Conservation (phyloP, 2,888 invertebrate genomes). For the Masnerella sp. region DNA sequence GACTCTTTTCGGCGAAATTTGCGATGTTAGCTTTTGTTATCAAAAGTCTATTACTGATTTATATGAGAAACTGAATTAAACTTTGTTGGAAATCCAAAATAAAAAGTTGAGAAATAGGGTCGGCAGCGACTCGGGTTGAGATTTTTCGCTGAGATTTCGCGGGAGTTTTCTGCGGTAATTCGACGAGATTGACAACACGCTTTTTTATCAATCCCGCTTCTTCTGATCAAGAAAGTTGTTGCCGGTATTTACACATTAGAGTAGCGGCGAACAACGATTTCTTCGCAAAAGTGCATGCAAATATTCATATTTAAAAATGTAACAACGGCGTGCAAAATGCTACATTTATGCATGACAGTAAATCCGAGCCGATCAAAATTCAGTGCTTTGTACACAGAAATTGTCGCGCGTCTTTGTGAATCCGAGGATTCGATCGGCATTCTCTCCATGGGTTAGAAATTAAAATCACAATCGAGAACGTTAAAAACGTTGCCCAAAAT, state of each 20-base stretch:
- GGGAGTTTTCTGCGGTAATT: conserved; percentile 26
- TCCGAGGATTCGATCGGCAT: no score
- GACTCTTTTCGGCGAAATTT: conserved; percentile 29
- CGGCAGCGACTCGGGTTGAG: conserved; percentile 3
- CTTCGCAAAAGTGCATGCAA: conserved; percentile 33
- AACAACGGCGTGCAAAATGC: conserved; percentile 39
- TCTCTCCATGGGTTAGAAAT: no score
- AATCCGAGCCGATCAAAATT: conserved; percentile 34
- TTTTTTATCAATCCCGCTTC: conserved; percentile 26
- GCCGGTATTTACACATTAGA: background rate
- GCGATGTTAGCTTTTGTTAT: conserved; percentile 44
- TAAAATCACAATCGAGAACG: no score
- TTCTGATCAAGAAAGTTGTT: conserved; percentile 13
- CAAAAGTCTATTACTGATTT: conserved; percentile 51
- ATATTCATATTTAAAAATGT: conserved; percentile 30
- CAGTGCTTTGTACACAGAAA: conserved; percentile 32
- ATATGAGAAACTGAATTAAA: conserved; percentile 52
- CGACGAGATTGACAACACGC: conserved; percentile 39
- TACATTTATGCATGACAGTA: conserved; percentile 30
- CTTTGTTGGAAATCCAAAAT: conserved; percentile 44
- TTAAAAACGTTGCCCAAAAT: conserved; percentile 1
- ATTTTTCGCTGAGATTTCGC: conserved; percentile 36
- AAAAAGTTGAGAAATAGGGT: conserved; percentile 23
- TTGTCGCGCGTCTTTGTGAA: conserved; percentile 21
- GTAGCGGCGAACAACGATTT: conserved; percentile 5